Conservation (phyloP, 2,888 invertebrate genomes). For the Blera fallax region DNA sequence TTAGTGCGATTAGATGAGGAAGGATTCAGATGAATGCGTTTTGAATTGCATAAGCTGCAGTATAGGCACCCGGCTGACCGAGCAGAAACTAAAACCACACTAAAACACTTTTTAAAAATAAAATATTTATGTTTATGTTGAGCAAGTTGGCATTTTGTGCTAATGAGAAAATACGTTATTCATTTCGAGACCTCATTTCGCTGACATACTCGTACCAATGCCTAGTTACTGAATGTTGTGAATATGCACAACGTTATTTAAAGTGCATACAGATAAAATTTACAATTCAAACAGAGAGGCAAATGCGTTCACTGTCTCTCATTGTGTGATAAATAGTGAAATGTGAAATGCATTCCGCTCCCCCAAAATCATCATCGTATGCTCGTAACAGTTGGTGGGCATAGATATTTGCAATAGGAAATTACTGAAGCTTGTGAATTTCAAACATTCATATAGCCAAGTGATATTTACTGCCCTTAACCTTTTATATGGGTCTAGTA, state of each 20-base stretch:
- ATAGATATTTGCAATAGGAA: neutral
- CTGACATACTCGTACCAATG: conserved; percentile 8
- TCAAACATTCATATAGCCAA: no score
- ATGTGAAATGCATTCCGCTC: conserved; percentile 9
- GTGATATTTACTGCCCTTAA: no score
- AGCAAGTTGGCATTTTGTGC: conserved; percentile 65
- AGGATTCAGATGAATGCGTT: conserved; percentile 64
- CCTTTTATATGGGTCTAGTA: no score
- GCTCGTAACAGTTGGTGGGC: neutral
- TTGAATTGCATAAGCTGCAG: conserved; percentile 52
- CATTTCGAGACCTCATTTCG: conserved; percentile 62
- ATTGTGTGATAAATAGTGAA: conserved; percentile 29
- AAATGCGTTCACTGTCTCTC: conserved; percentile 7
- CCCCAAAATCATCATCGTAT: conserved; percentile 20
- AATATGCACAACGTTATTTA: neutral
- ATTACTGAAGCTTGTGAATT: neutral
- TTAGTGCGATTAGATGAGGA: conserved; percentile 66
- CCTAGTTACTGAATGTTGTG: neutral
- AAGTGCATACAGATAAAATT: conserved; percentile 54
- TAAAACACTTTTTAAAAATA: conserved; percentile 30
- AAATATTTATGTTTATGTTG: conserved; percentile 61
- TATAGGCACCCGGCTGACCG: neutral
- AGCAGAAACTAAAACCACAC: conserved; percentile 50
- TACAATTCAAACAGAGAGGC: conserved; percentile 43
- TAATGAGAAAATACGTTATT: conserved; percentile 70